Conservation (phyloP, 2,113 vertebrate species). For the Apodemus speciosus region DNA sequence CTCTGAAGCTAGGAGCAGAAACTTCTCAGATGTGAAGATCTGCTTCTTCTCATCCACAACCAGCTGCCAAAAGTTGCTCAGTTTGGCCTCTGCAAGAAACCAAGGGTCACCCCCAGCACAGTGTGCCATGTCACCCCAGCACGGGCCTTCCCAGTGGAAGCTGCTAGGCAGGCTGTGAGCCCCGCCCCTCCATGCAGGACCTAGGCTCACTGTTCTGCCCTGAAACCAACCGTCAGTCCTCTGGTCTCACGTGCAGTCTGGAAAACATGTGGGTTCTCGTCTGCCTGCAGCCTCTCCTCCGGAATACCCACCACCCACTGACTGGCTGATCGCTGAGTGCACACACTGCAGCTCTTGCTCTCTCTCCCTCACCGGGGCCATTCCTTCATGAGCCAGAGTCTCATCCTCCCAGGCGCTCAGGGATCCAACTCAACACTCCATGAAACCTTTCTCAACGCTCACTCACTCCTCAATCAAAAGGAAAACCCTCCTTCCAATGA, state of each 20-base stretch:
- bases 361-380: neutral
- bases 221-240: neutral
- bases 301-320: neutral
- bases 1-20: constrained; percentile 92
- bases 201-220: neutral
- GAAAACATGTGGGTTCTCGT: neutral
- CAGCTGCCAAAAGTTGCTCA: constrained; percentile 93
- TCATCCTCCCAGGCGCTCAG: neutral
- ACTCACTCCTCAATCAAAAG: neutral
- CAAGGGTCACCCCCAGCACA: neutral
- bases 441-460: neutral
- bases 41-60: constrained; percentile 96
- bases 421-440: neutral
- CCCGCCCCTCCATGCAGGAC: neutral
- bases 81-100: constrained; percentile 90
- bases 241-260: neutral
- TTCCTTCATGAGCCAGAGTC: neutral
- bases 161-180: neutral
- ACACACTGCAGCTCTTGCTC: neutral
- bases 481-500: neutral
- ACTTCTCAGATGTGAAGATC: constrained; percentile 97
- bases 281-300: neutral
- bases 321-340: neutral
- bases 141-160: neutral
- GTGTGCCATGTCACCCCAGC: neutral